These are phyloP conservation scores for Rhingia campestris DNA, from an alignment of 2,888 invertebrate genomes.

Conservation along the genomic window DNA sequence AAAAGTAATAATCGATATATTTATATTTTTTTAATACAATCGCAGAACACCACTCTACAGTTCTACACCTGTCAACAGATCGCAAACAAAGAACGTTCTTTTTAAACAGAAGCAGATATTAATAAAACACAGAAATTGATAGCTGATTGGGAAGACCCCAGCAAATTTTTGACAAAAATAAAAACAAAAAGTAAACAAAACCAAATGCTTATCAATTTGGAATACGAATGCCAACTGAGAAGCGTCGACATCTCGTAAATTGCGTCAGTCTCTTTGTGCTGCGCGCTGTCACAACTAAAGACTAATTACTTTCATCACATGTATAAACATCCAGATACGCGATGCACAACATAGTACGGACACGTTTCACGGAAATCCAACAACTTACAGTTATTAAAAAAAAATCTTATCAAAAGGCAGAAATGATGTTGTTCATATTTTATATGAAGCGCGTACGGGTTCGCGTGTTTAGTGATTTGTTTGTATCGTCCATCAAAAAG, in stretches of 20 bases:
- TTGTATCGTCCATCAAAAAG: no score
- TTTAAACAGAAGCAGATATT: neutral
- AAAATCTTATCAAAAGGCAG: no score
- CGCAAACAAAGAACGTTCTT: slow-evolving; percentile 7
- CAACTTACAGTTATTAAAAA: slow-evolving; percentile 35
- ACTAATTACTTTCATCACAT: slow-evolving; percentile 23
- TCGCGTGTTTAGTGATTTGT: no score
- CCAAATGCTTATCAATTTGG: slow-evolving; percentile 5
- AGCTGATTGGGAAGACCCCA: neutral
- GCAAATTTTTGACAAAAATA: neutral
- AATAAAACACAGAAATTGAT: slow-evolving; percentile 1
- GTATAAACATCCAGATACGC: slow-evolving; percentile 15
- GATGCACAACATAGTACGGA: neutral
- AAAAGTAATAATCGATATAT: neutral
- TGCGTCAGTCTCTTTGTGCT: slow-evolving; percentile 37
- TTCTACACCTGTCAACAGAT: slow-evolving; percentile 8
- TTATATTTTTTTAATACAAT: slow-evolving; percentile 2
- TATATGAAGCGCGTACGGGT: no score
- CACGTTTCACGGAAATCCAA: slow-evolving; percentile 19
- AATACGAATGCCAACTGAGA: no score
- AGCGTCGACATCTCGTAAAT: neutral
- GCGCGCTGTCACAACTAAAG: neutral
- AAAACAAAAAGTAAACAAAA: neutral
- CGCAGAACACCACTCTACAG: neutral
- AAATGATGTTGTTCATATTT: no score